Base-by-base conservation (phyloP, 2,888 invertebrate genomes). In the Troides oblongomaculatus region DNA sequence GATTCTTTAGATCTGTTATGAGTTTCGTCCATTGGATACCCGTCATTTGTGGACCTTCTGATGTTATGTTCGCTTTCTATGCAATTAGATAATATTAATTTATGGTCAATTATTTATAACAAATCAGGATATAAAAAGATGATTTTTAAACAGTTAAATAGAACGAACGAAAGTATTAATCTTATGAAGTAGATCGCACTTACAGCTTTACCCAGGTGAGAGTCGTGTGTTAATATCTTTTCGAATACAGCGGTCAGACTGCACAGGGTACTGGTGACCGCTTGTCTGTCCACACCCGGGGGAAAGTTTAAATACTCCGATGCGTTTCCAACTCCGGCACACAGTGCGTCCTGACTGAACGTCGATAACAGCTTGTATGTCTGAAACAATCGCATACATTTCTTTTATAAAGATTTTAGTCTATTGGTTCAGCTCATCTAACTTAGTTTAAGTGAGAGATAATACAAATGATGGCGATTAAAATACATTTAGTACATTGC, bases 171-270 rank as follows among this genome's bases (percentile, higher is more conserved):
- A 59, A 17, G 4, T 30, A 30, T 30, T 30, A 30, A 0, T 30
- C 30, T 3, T 30, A 30, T 30, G 30, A 30, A 3, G 30, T 23
- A 60, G 21, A 53, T 60, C 66, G 23, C 58, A 85, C 88, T 82
- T 81, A 92, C 92, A 71, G 89, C 86, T 82, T 84, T 82, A 1
- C 86, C 85, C 56, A 92, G 73, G 2, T 79, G 71, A 0, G 91
- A 91, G 53, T 87, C 81, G 12, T 74, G 77, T 46, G 73, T 74
- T 57, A 92, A 70, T 18, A 87, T 89, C 3, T 76, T 75, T 62
- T 90, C 89, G 21, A 92, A 88, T 7, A 83, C 80, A 1, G 67
- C 64, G 0, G 88, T 84, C 12, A 87, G 81, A 17, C 84, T 77
- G 72, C 92, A 92, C 12, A 91, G 71, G 0, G 82, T 76, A 10